These are phyloP conservation scores for Erpornis zantholeuca DNA, from an alignment of 2,113 vertebrate genomes.

Conservation along the genomic window DNA sequence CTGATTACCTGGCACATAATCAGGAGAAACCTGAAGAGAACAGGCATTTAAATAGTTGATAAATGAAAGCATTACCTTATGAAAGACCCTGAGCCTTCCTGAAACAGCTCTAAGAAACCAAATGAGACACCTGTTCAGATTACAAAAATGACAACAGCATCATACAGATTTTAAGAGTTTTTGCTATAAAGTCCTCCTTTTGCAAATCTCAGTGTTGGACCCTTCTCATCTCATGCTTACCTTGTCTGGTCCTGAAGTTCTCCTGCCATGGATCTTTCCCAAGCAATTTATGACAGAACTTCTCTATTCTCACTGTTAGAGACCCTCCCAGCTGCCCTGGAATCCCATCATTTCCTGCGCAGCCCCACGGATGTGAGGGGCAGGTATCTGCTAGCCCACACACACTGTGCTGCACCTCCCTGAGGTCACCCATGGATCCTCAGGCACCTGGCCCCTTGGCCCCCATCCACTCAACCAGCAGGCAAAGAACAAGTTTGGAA, in stretches of 20 bases:
- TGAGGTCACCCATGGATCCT: background rate
- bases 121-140: conserved; percentile 44
- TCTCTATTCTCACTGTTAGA: background rate
- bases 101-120: background rate
- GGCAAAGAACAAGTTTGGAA: background rate
- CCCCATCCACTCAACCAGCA: background rate
- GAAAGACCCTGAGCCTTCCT: conserved; percentile 32
- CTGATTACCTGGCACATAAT: conserved; percentile 41
- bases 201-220: background rate
- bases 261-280: background rate
- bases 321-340: background rate
- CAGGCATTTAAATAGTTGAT: conserved; percentile 37
- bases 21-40: conserved; percentile 44
- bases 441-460: background rate
- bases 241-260: background rate
- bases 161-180: background rate
- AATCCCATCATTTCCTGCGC: fast-evolving
- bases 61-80: conserved; percentile 54
- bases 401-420: fast-evolving
- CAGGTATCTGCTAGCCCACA: background rate
- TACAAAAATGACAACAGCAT: background rate
- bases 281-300: background rate
- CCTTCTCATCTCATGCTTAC: background rate
- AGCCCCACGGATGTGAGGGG: background rate
- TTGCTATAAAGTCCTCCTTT: background rate